Conservation (phyloP, 1,140 invertebrate species). For the Agrilus planipennis region DNA sequence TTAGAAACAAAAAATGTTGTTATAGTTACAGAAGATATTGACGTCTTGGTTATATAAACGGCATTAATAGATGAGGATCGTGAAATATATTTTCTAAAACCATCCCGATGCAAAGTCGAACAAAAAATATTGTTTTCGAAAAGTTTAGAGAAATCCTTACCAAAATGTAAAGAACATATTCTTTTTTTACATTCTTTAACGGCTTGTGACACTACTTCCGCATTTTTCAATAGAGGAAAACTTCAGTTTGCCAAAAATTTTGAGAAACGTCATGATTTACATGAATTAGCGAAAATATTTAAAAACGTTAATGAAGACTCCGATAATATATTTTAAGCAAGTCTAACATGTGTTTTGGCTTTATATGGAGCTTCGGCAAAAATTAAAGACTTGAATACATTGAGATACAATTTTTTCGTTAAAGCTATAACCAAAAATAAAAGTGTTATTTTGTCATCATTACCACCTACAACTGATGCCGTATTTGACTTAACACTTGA, state of each 20-base stretch:
- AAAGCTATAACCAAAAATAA: constrained; percentile 1
- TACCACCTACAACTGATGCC: neutral
- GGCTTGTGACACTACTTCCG: constrained; percentile 18
- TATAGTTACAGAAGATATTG: constrained; percentile 15
- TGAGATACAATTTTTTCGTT: neutral
- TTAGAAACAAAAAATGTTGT: constrained; percentile 15
- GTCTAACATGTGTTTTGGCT: too few species aligned
- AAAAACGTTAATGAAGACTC: too few species aligned
- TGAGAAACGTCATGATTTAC: too few species aligned
- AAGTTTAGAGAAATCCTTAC: constrained; percentile 16
- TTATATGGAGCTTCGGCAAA: too few species aligned
- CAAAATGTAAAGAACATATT: constrained; percentile 20
- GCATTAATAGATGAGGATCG: neutral
- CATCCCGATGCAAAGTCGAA: constrained; percentile 15
- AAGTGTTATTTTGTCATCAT: too few species aligned
- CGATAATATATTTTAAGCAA: too few species aligned
- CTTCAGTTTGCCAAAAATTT: too few species aligned
- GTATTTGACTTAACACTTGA: neutral
- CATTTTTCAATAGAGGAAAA: too few species aligned
- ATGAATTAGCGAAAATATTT: too few species aligned
- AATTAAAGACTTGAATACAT: neutral
- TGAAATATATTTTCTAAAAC: constrained; percentile 19
- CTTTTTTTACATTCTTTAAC: constrained; percentile 21
- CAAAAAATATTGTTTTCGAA: constrained; percentile 16
- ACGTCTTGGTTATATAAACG: constrained; percentile 8